Percentiles rank a stretch among this genome's conserved stretches.
These are phyloP conservation scores for Chrysina gloriosa DNA, from an alignment of 2,888 invertebrate species.

Conservation along the genomic window DNA sequence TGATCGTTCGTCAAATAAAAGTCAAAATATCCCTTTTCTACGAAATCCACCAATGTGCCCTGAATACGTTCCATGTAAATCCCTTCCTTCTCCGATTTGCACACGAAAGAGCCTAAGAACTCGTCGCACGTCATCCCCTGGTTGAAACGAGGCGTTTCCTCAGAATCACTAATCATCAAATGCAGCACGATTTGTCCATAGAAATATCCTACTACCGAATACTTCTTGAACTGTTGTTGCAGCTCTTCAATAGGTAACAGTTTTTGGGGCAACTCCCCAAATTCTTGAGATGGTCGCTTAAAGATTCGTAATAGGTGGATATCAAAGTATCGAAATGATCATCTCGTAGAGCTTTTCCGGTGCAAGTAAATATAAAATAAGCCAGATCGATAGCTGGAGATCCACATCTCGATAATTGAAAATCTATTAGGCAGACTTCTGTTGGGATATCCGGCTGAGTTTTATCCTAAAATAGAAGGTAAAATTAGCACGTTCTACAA, in stretches of 20 bases:
- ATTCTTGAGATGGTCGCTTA: slow-evolving; percentile 48
- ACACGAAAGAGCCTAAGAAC: neutral
- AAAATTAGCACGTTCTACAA: no score
- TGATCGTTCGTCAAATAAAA: neutral
- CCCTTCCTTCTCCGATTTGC: neutral
- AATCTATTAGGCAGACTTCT: slow-evolving; percentile 52
- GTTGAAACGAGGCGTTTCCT: neutral
- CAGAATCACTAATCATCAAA: neutral
- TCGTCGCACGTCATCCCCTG: neutral
- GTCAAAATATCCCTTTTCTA: slow-evolving; percentile 18
- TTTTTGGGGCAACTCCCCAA: slow-evolving; percentile 51
- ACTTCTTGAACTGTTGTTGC: slow-evolving; percentile 52
- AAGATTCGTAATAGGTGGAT: slow-evolving; percentile 53
- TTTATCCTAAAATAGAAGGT: neutral
- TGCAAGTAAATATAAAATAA: slow-evolving; percentile 57
- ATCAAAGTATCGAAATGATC: slow-evolving; percentile 54
- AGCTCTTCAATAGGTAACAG: slow-evolving; percentile 54
- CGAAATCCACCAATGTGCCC: neutral
- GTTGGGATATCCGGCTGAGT: slow-evolving; percentile 45
- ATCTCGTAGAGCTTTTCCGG: slow-evolving; percentile 51
- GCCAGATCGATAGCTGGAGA: slow-evolving; percentile 55
- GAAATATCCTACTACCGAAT: slow-evolving; percentile 49
- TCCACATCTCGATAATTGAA: slow-evolving; percentile 50
- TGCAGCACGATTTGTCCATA: neutral
- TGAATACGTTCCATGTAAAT: neutral